These are phyloP conservation scores for Stomorhina lunata DNA, from an alignment of 2,888 invertebrate genomes.

Conservation along the genomic window DNA sequence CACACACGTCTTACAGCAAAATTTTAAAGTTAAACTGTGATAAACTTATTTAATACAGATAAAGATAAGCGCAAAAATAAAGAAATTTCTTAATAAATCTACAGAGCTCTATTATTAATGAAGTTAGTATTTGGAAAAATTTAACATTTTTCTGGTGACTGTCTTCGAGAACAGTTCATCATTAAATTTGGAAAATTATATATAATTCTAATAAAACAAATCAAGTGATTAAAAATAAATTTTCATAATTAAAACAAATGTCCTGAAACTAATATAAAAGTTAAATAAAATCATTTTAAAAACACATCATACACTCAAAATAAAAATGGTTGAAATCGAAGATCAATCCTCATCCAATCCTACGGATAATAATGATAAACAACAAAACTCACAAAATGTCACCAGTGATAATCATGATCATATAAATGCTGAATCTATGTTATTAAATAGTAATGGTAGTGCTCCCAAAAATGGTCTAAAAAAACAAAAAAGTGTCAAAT, in stretches of 20 bases:
- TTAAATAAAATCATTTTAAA: not conserved
- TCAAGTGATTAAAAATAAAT: not conserved
- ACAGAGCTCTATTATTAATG: constrained; percentile 43
- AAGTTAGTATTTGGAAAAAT: constrained; percentile 33
- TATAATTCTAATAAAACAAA: not conserved
- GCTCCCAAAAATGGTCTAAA: constrained; percentile 64
- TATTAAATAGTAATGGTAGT: constrained; percentile 69
- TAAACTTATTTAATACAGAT: not conserved
- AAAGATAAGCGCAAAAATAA: constrained; percentile 9
- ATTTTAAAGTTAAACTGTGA: constrained; percentile 8
- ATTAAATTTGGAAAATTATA: not conserved
- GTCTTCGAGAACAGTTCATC: constrained; percentile 32
- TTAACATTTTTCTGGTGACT: constrained; percentile 50
- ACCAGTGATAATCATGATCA: constrained; percentile 52
- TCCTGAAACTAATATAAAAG: constrained; percentile 3
- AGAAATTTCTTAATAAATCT: not conserved
- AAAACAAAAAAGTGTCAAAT: constrained; percentile 69
- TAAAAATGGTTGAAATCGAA: constrained; percentile 65
- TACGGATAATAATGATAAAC: constrained; percentile 27
- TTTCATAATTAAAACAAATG: not conserved
- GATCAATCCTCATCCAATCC: constrained; percentile 42
- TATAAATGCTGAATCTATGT: constrained; percentile 68
- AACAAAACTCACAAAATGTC: not conserved
- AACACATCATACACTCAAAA: not conserved
- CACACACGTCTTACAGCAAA: not conserved